A percentile compares a stretch with the other conserved stretches of the same genome.
Evolutionary conservation across 2,888 invertebrate genomes (phyloP).

Genomic region (Lithophane ornitopus): DNA sequence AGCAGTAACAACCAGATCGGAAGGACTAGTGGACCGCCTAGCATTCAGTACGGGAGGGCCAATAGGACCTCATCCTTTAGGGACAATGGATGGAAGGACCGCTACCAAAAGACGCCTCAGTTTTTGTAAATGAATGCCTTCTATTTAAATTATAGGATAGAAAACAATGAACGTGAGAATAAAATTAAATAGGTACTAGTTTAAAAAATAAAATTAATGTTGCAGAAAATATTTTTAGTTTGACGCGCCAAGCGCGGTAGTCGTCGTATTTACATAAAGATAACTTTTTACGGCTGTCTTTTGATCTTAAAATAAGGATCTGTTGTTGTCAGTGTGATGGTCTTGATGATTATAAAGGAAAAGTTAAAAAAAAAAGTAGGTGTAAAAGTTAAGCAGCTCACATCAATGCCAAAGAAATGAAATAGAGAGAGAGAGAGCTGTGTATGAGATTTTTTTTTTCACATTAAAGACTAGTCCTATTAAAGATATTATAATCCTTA

Average conservation of each 20-base stretch:
- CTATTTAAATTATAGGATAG: not conserved
- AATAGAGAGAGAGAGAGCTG: not conserved
- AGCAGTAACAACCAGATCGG: conserved; percentile 81
- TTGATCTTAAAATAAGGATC: not conserved
- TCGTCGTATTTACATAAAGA: not conserved
- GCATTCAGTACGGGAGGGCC: conserved; percentile 75
- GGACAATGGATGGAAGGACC: conserved; percentile 78
- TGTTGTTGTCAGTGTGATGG: not conserved
- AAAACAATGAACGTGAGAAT: conserved; percentile 12
- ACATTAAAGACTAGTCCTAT: not conserved
- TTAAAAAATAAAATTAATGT: not conserved
- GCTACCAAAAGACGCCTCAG: conserved; percentile 77
- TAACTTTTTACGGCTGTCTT: not conserved
- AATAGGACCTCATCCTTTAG: conserved; percentile 69
- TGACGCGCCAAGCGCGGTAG: not conserved
- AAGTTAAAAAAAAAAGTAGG: not conserved
- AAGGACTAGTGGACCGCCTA: conserved; percentile 66
- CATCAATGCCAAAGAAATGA: not conserved
- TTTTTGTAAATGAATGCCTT: conserved; percentile 72
- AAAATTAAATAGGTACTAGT: not conserved
- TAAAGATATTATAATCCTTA: not conserved
- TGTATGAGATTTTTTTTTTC: not conserved
- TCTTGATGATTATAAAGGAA: not conserved
- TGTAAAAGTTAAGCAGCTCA: not conserved
- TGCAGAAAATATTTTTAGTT: not conserved